A percentile compares a stretch with the other conserved stretches of the same genome.
These are phyloP conservation scores for Chiloscyllium plagiosum DNA, from an alignment of 2,113 vertebrate species.

Conservation along the genomic window DNA sequence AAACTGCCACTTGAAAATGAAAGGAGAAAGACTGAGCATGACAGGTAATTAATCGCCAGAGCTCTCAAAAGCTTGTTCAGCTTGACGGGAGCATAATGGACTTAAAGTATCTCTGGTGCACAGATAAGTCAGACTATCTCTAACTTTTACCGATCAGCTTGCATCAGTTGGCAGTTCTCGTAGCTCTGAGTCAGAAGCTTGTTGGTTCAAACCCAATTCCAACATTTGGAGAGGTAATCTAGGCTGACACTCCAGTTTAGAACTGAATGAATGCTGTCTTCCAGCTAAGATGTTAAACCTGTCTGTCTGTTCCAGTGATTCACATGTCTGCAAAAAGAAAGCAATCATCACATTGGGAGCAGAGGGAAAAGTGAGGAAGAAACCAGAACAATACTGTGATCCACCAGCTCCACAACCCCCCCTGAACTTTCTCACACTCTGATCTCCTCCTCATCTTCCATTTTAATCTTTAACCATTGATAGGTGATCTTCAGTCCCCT, in stretches of 20 bases:
- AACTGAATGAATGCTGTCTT: background rate
- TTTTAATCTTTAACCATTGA: background rate
- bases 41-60: background rate
- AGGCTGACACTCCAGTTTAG: no score
- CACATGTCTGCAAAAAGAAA: background rate
- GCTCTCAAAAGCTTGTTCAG: background rate
- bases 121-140: background rate
- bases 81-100: background rate
- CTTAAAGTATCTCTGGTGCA: background rate
- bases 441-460: background rate
- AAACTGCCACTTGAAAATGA: constrained; percentile 8
- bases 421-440: background rate
- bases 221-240: background rate
- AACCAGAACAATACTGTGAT: background rate
- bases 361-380: background rate
- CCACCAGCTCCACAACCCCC: background rate
- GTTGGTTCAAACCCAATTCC: background rate
- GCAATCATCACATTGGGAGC: background rate
- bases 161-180: background rate
- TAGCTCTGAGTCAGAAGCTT: background rate
- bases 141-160: background rate
- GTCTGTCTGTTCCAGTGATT: background rate
- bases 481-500: background rate
- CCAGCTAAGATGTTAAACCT: background rate
- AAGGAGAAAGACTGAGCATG: background rate